Evolutionary conservation across 2,113 vertebrate species (phyloP), one percentile per base, ranked within the genome.

Genomic region (Hymenochirus boettgeri): DNA sequence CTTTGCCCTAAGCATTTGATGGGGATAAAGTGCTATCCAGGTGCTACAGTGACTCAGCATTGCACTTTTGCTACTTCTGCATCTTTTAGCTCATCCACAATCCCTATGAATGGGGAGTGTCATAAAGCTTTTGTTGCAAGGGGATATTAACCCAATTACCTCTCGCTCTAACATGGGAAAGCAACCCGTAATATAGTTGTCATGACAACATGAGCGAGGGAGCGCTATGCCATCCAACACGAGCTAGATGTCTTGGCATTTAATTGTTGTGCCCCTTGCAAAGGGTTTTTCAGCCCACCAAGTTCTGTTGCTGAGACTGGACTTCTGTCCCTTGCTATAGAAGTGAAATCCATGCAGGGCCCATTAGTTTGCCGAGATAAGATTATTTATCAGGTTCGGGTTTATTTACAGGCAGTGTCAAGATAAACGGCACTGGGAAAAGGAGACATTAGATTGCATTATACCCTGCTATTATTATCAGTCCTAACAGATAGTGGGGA

Each of bases 111-210:
- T 59, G 24, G 54, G n/a, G 64, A 27, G 56, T 47, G 26, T 67
- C 56, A 27, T 31, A 15, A 59, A 59, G 56, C 64, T 66, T 67
- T 67, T 56, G n/a, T n/a, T 47, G 64, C 56, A 18, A 59, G 64
- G 64, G 64, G 56, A 67, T 67, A 67, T 67, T 67, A 67, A 67
- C 64, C 64, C 64, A 67, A 67, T 67, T 67, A 67, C 64, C 64
- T 66, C 55, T 66, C 54, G 23, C 31, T 67, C 29, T 67, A 67
- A 67, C 56, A 33, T 59, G 64, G 47, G 25, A 58, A 19, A 52
- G 47, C 31, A 67, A 18, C 31, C 64, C 42, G 56, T 24, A 24
- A 52, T 67, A n/a, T 11, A 46, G 64, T 67, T 52, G 56, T 29
- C 24, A 53, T 67, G 47, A 27, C 47, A 45, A 67, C 64, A 4